phyloP scores from a whole-genome alignment of 2,797 vertebrate genomes.

The Scyliorhinus canicula region DNA sequence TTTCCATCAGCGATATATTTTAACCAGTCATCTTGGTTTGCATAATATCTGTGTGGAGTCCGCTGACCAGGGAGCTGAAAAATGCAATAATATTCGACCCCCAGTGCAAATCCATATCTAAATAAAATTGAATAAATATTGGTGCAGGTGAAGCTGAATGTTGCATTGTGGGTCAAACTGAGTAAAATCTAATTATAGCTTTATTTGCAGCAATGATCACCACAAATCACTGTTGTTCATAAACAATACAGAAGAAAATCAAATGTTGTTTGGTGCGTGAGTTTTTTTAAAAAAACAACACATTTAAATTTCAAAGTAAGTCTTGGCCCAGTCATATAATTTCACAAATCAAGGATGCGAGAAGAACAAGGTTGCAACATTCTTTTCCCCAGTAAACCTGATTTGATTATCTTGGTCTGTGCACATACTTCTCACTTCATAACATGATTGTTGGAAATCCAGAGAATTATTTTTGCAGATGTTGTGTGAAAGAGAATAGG shows the following conservation, averaged over 20 bases:
- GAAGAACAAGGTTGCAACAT: neutral
- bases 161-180: neutral
- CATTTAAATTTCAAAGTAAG: neutral
- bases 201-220: neutral
- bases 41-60: neutral
- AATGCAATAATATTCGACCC: neutral
- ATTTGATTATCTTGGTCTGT: neutral
- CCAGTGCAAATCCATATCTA: neutral
- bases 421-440: neutral
- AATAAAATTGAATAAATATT: neutral
- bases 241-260: neutral
- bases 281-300: neutral
- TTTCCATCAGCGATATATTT: neutral
- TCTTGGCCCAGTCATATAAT: no score
- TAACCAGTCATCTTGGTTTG: neutral
- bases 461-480: slow-evolving; percentile 32
- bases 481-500: slow-evolving; percentile 19
- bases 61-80: neutral
- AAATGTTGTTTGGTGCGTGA: neutral
- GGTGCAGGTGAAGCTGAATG: neutral
- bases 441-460: neutral
- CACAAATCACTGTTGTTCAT: neutral
- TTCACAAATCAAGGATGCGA: neutral
- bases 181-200: neutral
- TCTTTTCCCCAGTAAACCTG: neutral